Evolutionary conservation across 2,888 invertebrate species (phyloP), one percentile per base, ranked within the genome.

Genomic region (Pinctada fucata): DNA sequence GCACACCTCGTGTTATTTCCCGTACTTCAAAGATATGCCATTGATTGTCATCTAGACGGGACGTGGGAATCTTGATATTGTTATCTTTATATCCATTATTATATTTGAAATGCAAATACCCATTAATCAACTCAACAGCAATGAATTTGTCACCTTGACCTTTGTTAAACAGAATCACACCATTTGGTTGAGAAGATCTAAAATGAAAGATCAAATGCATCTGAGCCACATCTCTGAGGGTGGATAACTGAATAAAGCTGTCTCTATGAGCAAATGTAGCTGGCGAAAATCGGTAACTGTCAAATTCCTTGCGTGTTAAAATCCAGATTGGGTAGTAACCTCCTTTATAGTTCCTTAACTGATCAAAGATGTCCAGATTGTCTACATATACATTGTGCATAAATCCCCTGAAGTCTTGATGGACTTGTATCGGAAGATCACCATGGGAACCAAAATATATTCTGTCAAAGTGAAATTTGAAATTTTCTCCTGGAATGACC

Each of bases 81-180:
- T 80, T 76, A 65, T 84, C 82, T 64, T 79, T 76, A 3, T 79
- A 79, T n/a, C 91, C 91, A 16, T 88, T 89, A 81, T 91, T 88
- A 68, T 90, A 87, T 10, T 85, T 83, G 67, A 90, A 83, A 51
- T 87, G 84, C 8, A 92, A 80, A 48, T 83, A 78, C 8, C 92
- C 91, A 74, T 89, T 84, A 69, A 86, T 85, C 16, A 92, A 81
- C 78, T 91, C 90, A 6, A 91, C 82, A 3, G 88, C 89, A 72
- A 91, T 82, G 76, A 88, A 88, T 72, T 90, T 88, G 48, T 80
- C 81, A 71, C 85, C 85, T 3, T 47, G 65, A 47, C 89, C 89
- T 66, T 83, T 83, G 71, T 86, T 89, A 73, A 87, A 90, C 47
- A 90, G 79, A 47, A 91, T 82, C 1, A 91, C 72, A 0, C 90